These are phyloP conservation scores for Oegoconia quadripuncta DNA, from an alignment of 2,888 invertebrate species.

Conservation along the genomic window DNA sequence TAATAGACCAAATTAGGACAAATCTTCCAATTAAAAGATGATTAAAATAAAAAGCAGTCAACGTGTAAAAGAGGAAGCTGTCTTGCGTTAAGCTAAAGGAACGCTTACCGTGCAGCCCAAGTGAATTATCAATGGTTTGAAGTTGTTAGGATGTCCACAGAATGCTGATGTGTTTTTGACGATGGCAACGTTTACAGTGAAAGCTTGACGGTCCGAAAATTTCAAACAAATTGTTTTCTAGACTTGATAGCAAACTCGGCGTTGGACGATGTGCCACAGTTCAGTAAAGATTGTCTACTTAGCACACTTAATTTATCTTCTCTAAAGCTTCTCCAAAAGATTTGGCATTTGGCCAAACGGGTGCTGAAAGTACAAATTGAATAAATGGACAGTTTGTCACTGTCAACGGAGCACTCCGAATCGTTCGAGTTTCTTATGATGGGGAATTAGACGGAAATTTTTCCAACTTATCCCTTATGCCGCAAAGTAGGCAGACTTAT, in stretches of 20 bases:
- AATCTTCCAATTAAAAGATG: too few species aligned
- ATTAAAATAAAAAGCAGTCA: too few species aligned
- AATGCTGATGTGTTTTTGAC: constrained; percentile 44
- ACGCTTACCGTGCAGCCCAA: constrained; percentile 23
- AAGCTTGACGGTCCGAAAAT: constrained; percentile 2
- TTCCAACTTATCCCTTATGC: too few species aligned
- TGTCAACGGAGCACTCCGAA: constrained; percentile 21
- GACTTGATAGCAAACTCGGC: neutral
- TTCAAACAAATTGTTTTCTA: neutral
- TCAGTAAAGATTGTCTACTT: constrained; percentile 1
- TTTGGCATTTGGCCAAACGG: constrained; percentile 40
- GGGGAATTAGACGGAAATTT: too few species aligned
- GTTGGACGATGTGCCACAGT: neutral
- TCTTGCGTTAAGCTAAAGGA: too few species aligned
- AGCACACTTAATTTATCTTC: constrained; percentile 1
- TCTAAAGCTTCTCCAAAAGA: constrained; percentile 22
- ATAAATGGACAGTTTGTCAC: constrained; percentile 44
- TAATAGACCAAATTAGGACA: too few species aligned
- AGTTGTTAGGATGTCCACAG: constrained; percentile 25
- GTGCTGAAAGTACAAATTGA: constrained; percentile 39
- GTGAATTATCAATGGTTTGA: constrained; percentile 35
- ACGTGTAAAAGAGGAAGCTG: too few species aligned
- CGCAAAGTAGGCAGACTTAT: too few species aligned
- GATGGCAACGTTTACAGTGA: constrained; percentile 21
- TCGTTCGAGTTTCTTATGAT: constrained; percentile 15